A percentile compares a stretch with the other conserved stretches of the same genome.
phyloP scores from a whole-genome alignment of 2,113 vertebrate genomes.

The Mobula hypostoma region DNA sequence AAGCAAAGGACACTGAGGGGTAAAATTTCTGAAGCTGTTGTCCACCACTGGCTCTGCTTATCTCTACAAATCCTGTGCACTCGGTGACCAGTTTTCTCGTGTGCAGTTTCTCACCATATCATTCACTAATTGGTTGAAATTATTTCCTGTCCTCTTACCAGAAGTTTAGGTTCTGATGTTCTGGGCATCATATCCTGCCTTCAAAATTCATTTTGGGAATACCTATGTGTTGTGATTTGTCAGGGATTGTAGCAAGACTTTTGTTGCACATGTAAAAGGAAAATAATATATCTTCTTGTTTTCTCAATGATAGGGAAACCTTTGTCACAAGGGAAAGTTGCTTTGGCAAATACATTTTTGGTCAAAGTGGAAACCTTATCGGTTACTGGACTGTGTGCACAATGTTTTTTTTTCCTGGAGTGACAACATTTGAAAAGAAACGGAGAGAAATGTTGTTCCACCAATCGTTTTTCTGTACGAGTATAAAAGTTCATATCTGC shows the following conservation, averaged over 20 bases:
- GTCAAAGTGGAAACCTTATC: background rate
- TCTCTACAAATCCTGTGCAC: no score
- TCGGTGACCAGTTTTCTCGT: no score
- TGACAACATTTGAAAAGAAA: background rate
- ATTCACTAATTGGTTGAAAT: background rate
- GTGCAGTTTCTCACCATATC: background rate
- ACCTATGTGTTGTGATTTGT: background rate
- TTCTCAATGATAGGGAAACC: background rate
- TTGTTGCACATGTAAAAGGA: background rate
- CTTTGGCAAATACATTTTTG: background rate
- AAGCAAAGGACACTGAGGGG: no score
- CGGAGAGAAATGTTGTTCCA: background rate
- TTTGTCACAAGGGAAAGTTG: background rate
- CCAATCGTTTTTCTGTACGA: background rate
- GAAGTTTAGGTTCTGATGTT: background rate
- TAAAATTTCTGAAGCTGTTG: no score
- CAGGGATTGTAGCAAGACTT: background rate
- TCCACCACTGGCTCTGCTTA: no score
- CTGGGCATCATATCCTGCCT: background rate
- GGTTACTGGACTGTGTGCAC: background rate
- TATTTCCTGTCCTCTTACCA: background rate
- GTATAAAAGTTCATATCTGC: background rate
- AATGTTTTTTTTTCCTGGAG: background rate
- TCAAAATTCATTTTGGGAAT: background rate
- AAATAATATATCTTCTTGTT: background rate